A percentile compares a stretch with the other conserved stretches of the same genome.
phyloP scores from a whole-genome alignment of 2,113 vertebrate genomes.

The Xiphophorus hellerii region DNA sequence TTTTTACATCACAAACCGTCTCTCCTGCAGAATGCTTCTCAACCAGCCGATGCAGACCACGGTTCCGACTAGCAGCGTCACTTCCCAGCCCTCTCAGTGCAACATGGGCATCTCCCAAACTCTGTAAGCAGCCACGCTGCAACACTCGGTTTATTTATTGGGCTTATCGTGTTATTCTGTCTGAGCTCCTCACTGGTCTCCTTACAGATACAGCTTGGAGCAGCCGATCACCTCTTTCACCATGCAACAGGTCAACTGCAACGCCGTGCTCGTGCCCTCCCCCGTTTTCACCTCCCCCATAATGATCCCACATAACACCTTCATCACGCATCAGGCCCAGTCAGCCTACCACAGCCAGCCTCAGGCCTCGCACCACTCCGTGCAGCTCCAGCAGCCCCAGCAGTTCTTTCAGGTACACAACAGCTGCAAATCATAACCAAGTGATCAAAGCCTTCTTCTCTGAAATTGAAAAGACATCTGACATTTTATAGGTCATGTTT shows the following conservation, averaged over 20 bases:
- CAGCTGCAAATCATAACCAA: too few relatives aligned
- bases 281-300: conserved; percentile 79
- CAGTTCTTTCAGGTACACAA: conserved; percentile 83
- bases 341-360: conserved; percentile 76
- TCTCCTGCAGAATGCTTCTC: conserved; percentile 78
- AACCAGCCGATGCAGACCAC: conserved; percentile 82
- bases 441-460: too few relatives aligned
- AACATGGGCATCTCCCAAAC: conserved; percentile 77
- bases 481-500: too few relatives aligned
- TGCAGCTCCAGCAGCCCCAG: conserved; percentile 80
- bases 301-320: conserved; percentile 78
- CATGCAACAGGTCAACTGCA: conserved; percentile 78
- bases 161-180: background rate
- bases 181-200: conserved; percentile 11
- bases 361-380: conserved; percentile 65
- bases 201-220: conserved; percentile 81
- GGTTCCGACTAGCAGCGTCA: conserved; percentile 74
- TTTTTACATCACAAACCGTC: background rate
- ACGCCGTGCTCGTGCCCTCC: conserved; percentile 72
- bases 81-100: conserved; percentile 78
- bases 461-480: too few relatives aligned
- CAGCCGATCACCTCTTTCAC: conserved; percentile 79
- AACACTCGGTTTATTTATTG: background rate
- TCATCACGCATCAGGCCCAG: conserved; percentile 77
- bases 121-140: conserved; percentile 65